phyloP scores from a whole-genome alignment of 2,888 invertebrate genomes.

The Bombyx huttoni region DNA sequence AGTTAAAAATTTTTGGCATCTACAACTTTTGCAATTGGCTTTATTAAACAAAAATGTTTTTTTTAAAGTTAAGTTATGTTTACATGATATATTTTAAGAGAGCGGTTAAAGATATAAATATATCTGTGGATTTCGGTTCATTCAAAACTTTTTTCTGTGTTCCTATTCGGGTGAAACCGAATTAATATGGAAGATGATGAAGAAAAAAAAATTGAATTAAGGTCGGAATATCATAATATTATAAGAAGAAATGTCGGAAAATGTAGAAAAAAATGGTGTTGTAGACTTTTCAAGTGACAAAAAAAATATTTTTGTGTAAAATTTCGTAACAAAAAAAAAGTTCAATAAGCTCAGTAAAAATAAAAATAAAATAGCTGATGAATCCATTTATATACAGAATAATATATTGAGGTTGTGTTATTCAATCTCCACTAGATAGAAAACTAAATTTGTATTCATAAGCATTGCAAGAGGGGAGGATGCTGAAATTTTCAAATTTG shows the following conservation, averaged over 20 bases:
- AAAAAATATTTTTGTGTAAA: too few species aligned
- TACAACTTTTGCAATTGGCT: not conserved
- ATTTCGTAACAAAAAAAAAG: not conserved
- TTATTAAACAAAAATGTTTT: not conserved
- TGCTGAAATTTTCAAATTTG: slow-evolving; percentile 41
- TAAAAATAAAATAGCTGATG: not conserved
- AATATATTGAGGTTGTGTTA: not conserved
- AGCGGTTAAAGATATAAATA: too few species aligned
- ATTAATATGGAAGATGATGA: too few species aligned
- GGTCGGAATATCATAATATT: too few species aligned
- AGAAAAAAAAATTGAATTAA: too few species aligned
- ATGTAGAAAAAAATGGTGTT: too few species aligned
- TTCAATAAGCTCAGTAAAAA: not conserved
- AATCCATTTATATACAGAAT: not conserved
- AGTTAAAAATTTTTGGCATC: not conserved
- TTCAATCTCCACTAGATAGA: not conserved
- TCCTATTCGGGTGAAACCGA: too few species aligned
- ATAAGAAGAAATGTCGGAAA: too few species aligned
- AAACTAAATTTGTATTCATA: slow-evolving; percentile 55
- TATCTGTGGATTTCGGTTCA: not conserved
- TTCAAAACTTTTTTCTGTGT: not conserved
- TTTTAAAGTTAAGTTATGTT: too few species aligned
- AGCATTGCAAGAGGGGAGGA: slow-evolving; percentile 43
- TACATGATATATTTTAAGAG: too few species aligned
- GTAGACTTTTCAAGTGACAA: too few species aligned